phyloP scores from a whole-genome alignment of 1,140 invertebrate species.

The Nomia melanderi region DNA sequence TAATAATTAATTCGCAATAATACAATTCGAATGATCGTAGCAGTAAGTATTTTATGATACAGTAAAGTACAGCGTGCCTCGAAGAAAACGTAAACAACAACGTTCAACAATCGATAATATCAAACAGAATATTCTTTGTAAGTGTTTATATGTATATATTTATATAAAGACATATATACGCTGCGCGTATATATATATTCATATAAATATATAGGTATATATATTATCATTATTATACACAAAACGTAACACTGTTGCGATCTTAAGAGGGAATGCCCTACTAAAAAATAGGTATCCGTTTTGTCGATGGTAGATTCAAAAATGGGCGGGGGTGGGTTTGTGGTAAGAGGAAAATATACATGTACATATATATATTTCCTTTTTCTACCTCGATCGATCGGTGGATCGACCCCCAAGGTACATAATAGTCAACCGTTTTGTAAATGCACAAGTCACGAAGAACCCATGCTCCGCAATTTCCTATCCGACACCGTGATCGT shows the following conservation, averaged over 20 bases:
- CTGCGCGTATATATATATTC: no score
- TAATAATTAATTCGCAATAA: conserved; percentile 61
- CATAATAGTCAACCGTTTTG: conserved; percentile 35
- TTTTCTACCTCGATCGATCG: conserved; percentile 16
- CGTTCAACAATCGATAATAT: conserved; percentile 80
- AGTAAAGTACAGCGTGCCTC: conserved; percentile 80
- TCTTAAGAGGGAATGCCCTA: conserved; percentile 71
- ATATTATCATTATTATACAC: conserved; percentile 74
- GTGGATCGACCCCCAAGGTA: conserved; percentile 38
- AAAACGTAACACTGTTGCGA: conserved; percentile 77
- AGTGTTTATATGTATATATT: conserved; percentile 67
- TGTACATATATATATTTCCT: background rate
- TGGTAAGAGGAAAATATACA: background rate
- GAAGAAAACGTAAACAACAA: conserved; percentile 79
- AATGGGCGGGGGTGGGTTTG: background rate
- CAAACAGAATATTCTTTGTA: conserved; percentile 77
- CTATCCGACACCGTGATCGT: conserved; percentile 51
- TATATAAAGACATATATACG: conserved; percentile 66
- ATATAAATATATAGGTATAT: no score
- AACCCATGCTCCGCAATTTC: conserved; percentile 26
- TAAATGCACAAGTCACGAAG: conserved; percentile 57
- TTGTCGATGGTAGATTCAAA: conserved; percentile 22
- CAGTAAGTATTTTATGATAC: conserved; percentile 75
- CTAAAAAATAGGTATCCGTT: conserved; percentile 63
- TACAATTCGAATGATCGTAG: conserved; percentile 68